phyloP scores from a whole-genome alignment of 2,797 vertebrate species.

The Chloroceryle amazona region DNA sequence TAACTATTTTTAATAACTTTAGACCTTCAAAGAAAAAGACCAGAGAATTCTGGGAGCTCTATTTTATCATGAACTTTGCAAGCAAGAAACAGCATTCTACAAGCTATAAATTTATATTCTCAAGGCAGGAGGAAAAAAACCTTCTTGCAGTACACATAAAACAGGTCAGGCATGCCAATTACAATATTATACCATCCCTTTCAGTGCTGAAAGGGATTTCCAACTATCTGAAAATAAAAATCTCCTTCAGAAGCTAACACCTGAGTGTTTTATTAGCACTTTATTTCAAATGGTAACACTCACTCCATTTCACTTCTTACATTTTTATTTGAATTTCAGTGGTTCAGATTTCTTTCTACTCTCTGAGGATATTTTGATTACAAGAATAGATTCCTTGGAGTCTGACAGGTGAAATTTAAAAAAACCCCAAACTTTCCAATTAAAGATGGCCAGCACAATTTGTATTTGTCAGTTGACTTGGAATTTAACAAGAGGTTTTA shows the following conservation, averaged over 20 bases:
- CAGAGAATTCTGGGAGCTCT: neutral
- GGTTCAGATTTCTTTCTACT: neutral
- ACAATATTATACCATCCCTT: neutral
- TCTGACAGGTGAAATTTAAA: neutral
- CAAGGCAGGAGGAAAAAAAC: neutral
- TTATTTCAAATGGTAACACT: slow-evolving; percentile 7
- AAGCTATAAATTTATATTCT: neutral
- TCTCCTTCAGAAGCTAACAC: neutral
- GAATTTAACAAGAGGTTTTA: slow-evolving; percentile 25
- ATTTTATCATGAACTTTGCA: neutral
- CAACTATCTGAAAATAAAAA: slow-evolving; percentile 17
- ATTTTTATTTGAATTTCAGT: slow-evolving; percentile 5
- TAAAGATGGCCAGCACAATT: slow-evolving; percentile 33
- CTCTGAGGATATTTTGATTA: neutral
- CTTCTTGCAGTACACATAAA: neutral
- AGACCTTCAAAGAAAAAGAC: neutral
- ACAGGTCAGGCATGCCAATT: slow-evolving; percentile 33
- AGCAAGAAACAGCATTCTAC: neutral
- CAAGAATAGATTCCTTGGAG: neutral
- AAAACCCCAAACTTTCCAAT: neutral
- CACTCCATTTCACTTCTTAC: neutral
- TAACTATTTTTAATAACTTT: slow-evolving; percentile 5
- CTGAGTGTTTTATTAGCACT: slow-evolving; percentile 39
- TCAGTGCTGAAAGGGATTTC: neutral
- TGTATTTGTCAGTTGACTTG: slow-evolving; percentile 33